These are phyloP conservation scores for Ptychodera flava DNA, from an alignment of 35 echinoderm and acorn worm genomes.

Conservation along the genomic window DNA sequence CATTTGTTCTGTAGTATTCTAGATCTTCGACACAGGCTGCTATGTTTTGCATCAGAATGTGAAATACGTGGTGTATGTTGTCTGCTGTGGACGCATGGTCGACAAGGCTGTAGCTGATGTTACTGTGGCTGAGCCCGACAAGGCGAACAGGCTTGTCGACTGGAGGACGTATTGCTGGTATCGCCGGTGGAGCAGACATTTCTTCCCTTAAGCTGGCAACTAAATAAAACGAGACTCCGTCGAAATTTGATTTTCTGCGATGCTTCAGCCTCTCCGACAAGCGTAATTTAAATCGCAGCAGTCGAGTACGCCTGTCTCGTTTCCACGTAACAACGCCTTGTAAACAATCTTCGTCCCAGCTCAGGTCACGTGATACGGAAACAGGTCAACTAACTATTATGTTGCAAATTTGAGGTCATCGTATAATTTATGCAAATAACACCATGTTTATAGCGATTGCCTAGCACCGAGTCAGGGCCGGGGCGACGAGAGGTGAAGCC, in stretches of 20 bases:
- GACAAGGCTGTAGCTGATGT: constrained; percentile 80
- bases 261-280: no score
- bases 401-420: not conserved
- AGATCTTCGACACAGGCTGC: constrained; percentile 48
- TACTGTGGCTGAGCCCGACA: constrained; percentile 93
- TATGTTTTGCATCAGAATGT: constrained; percentile 57
- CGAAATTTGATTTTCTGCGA: no score
- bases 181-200: constrained; percentile 33
- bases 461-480: not conserved
- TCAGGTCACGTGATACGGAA: not conserved
- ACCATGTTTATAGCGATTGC: not conserved
- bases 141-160: constrained; percentile 90
- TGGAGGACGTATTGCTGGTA: constrained; percentile 82
- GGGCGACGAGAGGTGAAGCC: not conserved
- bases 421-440: not conserved
- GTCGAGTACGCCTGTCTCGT: not conserved
- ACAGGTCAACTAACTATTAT: not conserved
- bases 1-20: constrained; percentile 67
- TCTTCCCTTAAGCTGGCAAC: not conserved
- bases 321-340: not conserved
- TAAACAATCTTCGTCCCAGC: not conserved
- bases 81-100: constrained; percentile 71
- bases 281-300: no score
- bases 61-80: constrained; percentile 55
- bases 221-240: no score